Conservation (phyloP, 1,140 invertebrate genomes). For the Pteromalus puparum region DNA sequence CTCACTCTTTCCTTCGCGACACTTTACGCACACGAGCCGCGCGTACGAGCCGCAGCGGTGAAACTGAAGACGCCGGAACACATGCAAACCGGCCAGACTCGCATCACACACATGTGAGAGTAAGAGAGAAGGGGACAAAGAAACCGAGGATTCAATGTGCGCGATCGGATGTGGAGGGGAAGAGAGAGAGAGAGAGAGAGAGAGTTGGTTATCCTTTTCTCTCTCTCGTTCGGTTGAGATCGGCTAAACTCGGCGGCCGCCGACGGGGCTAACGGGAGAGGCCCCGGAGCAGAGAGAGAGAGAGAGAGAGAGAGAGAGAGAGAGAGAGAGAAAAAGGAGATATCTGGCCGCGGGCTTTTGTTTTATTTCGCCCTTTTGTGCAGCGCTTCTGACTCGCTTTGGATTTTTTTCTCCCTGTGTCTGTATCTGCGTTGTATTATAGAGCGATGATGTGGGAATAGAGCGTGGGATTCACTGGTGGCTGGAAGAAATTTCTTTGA, state of each 20-base stretch:
- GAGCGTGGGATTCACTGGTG: too few relatives aligned
- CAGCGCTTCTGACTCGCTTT: not conserved
- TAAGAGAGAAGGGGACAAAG: slow-evolving; percentile 32
- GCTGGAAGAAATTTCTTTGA: not conserved
- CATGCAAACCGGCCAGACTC: slow-evolving; percentile 34
- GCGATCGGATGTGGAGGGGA: slow-evolving; percentile 23
- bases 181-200: too few relatives aligned
- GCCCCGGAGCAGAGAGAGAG: not conserved
- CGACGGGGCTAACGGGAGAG: slow-evolving; percentile 30
- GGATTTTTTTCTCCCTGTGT: not conserved
- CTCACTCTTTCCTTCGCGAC: not conserved
- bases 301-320: not conserved
- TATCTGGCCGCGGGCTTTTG: slow-evolving; percentile 2
- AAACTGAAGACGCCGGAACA: slow-evolving; percentile 39
- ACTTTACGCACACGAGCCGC: not conserved
- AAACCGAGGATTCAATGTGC: slow-evolving; percentile 27
- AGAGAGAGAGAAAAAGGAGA: slow-evolving; percentile 20
- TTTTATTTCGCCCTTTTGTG: slow-evolving; percentile 16
- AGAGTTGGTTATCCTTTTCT: slow-evolving; percentile 38
- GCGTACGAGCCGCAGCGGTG: not conserved
- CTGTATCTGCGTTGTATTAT: not conserved
- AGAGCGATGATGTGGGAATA: not conserved
- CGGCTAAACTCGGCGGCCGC: slow-evolving; percentile 55
- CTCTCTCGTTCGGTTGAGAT: slow-evolving; percentile 58
- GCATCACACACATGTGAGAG: not conserved